Conservation (phyloP, 2,888 invertebrate genomes). For the Agriopis marginaria region DNA sequence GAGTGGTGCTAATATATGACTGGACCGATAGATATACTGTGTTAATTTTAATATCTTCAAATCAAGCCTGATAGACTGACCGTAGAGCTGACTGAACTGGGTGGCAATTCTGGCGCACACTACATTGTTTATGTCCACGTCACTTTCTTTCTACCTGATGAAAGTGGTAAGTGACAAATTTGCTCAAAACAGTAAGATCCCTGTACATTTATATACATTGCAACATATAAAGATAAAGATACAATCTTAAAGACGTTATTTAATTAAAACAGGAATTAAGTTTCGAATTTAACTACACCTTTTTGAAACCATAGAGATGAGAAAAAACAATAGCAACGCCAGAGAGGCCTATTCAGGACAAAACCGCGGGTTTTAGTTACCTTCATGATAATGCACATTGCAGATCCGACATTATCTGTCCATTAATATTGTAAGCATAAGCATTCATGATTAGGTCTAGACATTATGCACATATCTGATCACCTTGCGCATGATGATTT, state of each 20-base stretch:
- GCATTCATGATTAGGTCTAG: conserved; percentile 8
- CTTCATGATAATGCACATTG: conserved; percentile 23
- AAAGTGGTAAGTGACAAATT: background rate
- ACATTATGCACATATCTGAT: conserved; percentile 10
- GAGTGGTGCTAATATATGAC: conserved; percentile 41
- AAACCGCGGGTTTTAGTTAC: background rate
- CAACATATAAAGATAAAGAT: too few relatives aligned
- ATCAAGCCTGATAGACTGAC: background rate
- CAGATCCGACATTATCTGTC: conserved; percentile 15
- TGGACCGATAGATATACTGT: conserved; percentile 12
- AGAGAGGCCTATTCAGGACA: too few relatives aligned
- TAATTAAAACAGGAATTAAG: too few relatives aligned
- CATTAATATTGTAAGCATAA: conserved; percentile 16
- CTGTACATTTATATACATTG: background rate
- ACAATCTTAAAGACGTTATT: too few relatives aligned
- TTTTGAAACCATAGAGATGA: too few relatives aligned
- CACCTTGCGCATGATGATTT: conserved; percentile 18
- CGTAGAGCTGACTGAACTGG: background rate
- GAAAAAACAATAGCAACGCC: too few relatives aligned
- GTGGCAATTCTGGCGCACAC: background rate
- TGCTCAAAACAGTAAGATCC: background rate
- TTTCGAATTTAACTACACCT: too few relatives aligned
- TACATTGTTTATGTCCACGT: background rate
- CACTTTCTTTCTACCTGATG: background rate
- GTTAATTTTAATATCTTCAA: background rate